Evolutionary conservation across 1,140 invertebrate genomes (phyloP).

Genomic region (Sarcophaga peregrina): DNA sequence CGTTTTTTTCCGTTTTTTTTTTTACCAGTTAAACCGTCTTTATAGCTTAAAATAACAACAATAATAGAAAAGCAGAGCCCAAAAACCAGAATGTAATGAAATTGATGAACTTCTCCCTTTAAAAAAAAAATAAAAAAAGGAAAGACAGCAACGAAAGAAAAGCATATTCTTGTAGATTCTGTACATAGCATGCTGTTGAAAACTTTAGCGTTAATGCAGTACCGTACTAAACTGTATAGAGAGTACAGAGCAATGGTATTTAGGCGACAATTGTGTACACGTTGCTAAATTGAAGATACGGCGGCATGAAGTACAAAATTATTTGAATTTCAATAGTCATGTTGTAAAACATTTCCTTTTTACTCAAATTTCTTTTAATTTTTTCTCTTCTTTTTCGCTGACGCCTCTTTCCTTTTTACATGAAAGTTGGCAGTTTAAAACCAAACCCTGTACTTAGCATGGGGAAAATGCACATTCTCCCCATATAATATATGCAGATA

Average conservation of each 20-base stretch:
- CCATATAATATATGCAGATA: too few species aligned
- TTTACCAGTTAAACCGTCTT: neutral
- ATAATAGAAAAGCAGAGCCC: neutral
- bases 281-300: too few species aligned
- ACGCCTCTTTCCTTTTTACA: too few species aligned
- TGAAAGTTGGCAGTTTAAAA: too few species aligned
- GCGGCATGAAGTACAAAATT: neutral
- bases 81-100: neutral
- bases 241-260: too few species aligned
- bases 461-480: too few species aligned
- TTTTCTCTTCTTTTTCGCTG: neutral
- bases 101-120: neutral
- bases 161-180: neutral
- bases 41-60: neutral
- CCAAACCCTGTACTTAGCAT: too few species aligned
- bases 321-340: conserved; percentile 22
- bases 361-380: neutral
- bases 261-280: too few species aligned
- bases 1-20: neutral
- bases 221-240: too few species aligned
- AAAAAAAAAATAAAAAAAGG: neutral
- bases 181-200: too few species aligned
- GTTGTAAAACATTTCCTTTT: conserved; percentile 15
- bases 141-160: neutral
- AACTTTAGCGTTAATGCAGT: too few species aligned